Percentiles rank a stretch among this genome's conserved stretches.
phyloP scores from a whole-genome alignment of 2,113 vertebrate species.

The Callospermophilus lateralis region DNA sequence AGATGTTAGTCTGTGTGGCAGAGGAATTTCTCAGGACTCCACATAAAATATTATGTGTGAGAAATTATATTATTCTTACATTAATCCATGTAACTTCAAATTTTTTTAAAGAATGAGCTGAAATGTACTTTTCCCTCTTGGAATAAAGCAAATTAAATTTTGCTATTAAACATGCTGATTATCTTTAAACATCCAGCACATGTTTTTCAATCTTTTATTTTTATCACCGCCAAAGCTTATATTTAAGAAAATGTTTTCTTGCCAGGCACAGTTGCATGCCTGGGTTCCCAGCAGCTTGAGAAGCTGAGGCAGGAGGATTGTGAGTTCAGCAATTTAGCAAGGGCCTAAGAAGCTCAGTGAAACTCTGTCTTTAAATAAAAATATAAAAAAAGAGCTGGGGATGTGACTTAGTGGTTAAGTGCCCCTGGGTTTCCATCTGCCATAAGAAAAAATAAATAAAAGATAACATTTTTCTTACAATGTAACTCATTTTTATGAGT shows the following conservation, averaged over 20 bases:
- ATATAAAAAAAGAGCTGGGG: too few relatives aligned
- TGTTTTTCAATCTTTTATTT: conserved; percentile 58
- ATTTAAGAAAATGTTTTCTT: conserved; percentile 63
- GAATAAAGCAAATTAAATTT: conserved; percentile 69
- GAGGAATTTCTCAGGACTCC: neutral
- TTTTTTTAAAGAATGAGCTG: conserved; percentile 73
- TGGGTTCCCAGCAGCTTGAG: too few relatives aligned
- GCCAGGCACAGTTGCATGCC: neutral
- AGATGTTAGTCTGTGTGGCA: neutral
- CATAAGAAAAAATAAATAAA: too few relatives aligned
- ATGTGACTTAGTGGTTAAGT: too few relatives aligned
- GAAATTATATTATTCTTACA: neutral
- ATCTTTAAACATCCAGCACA: conserved; percentile 36
- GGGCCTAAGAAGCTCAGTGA: too few relatives aligned
- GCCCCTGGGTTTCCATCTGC: too few relatives aligned
- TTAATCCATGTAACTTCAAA: conserved; percentile 28
- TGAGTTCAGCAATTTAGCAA: too few relatives aligned
- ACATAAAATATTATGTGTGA: neutral
- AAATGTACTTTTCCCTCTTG: conserved; percentile 36
- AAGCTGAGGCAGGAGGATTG: too few relatives aligned
- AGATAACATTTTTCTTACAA: neutral
- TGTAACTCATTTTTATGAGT: conserved; percentile 52
- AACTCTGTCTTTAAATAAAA: too few relatives aligned
- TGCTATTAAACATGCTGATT: conserved; percentile 73
- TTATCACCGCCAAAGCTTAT: conserved; percentile 69